phyloP scores from a whole-genome alignment of 1,140 invertebrate genomes.

The Eueides isabella region DNA sequence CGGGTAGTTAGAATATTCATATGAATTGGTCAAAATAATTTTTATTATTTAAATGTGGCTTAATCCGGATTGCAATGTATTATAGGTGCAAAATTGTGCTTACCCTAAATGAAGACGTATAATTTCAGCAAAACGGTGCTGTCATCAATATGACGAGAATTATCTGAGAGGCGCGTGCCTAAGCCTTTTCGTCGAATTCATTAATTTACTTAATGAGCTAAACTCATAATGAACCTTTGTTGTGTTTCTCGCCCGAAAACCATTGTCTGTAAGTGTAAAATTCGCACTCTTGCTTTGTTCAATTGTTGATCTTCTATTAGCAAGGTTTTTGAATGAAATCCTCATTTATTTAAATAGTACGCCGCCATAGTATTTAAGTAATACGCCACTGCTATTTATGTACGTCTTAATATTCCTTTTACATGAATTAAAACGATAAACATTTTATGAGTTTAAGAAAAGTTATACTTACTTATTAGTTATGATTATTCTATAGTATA shows the following conservation, averaged over 20 bases:
- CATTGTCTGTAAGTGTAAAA: conserved; percentile 55
- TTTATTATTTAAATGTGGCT: not conserved
- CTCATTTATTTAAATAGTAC: not conserved
- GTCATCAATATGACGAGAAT: conserved; percentile 52
- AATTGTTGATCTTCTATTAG: conserved; percentile 35
- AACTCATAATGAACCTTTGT: conserved; percentile 70
- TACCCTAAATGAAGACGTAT: not conserved
- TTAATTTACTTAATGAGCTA: conserved; percentile 71
- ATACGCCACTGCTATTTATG: not conserved
- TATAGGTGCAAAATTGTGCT: not conserved
- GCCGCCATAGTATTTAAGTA: no score
- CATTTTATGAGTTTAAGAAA: no score
- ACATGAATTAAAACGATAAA: no score
- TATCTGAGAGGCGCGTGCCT: conserved; percentile 51
- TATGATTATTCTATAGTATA: not conserved
- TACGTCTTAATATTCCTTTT: not conserved
- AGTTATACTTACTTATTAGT: no score
- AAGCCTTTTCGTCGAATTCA: conserved; percentile 59
- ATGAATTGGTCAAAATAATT: not conserved
- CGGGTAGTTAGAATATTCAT: not conserved
- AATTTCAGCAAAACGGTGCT: conserved; percentile 38
- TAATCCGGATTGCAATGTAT: not conserved
- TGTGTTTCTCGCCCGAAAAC: conserved; percentile 47
- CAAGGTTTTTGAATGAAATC: not conserved
- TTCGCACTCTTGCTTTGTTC: conserved; percentile 46